Evolutionary conservation across 2,113 vertebrate genomes (phyloP).

Genomic region (Eretmochelys imbricata): DNA sequence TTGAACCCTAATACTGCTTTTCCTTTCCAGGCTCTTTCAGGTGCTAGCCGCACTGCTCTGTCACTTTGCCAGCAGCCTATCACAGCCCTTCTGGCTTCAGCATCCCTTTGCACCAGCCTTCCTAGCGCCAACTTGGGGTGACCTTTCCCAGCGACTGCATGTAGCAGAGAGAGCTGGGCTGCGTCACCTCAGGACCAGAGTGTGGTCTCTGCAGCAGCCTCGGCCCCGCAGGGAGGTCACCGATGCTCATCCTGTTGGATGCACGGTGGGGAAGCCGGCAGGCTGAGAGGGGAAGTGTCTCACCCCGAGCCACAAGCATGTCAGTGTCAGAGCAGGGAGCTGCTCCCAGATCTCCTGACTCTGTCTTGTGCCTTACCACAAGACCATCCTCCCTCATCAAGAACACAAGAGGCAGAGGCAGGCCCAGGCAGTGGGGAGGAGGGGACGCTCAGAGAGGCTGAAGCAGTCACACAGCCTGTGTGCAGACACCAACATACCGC

Average conservation of each 20-base stretch:
- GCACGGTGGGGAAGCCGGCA: not conserved
- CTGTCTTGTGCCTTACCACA: not conserved
- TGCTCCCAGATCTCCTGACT: too few species aligned
- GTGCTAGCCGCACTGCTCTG: not conserved
- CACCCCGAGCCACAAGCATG: too few species aligned
- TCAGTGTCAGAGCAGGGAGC: too few species aligned
- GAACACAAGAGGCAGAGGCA: not conserved
- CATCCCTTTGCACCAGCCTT: not conserved
- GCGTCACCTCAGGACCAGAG: rapidly evolving
- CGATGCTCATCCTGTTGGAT: not conserved
- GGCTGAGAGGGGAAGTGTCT: not conserved
- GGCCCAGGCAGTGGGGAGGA: not conserved
- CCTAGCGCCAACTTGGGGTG: not conserved
- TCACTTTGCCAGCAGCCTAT: not conserved
- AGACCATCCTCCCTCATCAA: too few species aligned
- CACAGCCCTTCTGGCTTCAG: not conserved
- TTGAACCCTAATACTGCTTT: not conserved
- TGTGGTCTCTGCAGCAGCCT: not conserved
- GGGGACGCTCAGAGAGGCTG: not conserved
- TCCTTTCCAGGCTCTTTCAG: too few species aligned
- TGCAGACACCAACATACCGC: not conserved
- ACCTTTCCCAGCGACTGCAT: not conserved
- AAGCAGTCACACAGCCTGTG: not conserved
- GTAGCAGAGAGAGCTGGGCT: not conserved
- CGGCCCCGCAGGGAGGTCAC: too few species aligned